Percentiles rank a stretch among this genome's conserved stretches.
These are phyloP conservation scores for Neria commutata DNA, from an alignment of 2,888 invertebrate species.

Conservation along the genomic window DNA sequence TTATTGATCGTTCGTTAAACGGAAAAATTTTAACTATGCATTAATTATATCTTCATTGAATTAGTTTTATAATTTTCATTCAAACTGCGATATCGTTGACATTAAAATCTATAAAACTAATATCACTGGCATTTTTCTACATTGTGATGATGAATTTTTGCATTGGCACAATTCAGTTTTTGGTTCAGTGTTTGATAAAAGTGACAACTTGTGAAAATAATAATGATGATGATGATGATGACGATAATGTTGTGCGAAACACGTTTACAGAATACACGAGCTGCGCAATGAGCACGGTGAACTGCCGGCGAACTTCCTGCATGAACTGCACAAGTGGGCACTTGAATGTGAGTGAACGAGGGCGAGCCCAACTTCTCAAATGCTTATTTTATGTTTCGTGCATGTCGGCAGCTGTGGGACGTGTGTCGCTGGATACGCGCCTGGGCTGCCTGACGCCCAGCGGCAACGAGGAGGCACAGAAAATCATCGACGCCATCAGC, in stretches of 20 bases:
- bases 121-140: too few species aligned
- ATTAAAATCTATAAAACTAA: too few species aligned
- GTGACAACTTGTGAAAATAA: too few species aligned
- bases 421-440: constrained; percentile 80
- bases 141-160: too few species aligned
- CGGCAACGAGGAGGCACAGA: constrained; percentile 70
- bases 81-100: too few species aligned
- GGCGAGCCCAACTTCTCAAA: neutral
- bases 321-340: constrained; percentile 91
- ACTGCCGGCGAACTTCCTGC: constrained; percentile 81
- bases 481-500: constrained; percentile 79
- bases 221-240: too few species aligned
- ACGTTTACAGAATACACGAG: constrained; percentile 66
- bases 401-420: constrained; percentile 71
- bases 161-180: too few species aligned
- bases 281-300: constrained; percentile 70
- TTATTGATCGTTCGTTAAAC: too few species aligned
- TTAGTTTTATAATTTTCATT: too few species aligned
- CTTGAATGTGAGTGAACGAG: constrained; percentile 78
- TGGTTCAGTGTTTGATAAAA: too few species aligned
- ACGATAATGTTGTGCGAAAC: neutral
- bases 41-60: too few species aligned
- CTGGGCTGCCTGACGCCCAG: constrained; percentile 73
- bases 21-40: too few species aligned
- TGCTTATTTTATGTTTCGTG: neutral